Conservation (phyloP, 1,140 invertebrate genomes). For the Fopius arisanus region DNA sequence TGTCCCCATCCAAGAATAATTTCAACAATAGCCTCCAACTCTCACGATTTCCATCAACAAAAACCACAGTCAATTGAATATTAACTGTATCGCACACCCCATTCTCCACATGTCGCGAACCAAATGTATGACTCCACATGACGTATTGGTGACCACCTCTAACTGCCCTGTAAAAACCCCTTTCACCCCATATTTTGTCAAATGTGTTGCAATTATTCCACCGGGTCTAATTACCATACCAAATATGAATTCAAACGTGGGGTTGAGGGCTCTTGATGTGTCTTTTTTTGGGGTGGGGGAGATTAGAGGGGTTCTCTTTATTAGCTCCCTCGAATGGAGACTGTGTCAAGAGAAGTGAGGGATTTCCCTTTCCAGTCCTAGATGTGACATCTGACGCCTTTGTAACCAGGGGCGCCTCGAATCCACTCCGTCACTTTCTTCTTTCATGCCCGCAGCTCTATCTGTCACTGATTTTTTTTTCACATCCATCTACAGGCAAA, state of each 20-base stretch:
- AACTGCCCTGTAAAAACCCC: conserved; percentile 1
- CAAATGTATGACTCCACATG: conserved; percentile 2
- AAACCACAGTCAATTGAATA: conserved; percentile 1
- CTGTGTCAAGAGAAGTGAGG: conserved; percentile 17
- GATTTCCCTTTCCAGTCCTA: conserved; percentile 11
- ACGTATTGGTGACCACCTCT: neutral
- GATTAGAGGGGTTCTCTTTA: conserved; percentile 40
- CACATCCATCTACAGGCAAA: conserved; percentile 20
- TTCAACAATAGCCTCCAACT: too few species aligned
- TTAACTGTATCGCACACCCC: neutral
- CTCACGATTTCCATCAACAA: neutral
- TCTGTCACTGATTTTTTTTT: conserved; percentile 25
- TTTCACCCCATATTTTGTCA: conserved; percentile 15
- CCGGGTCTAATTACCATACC: conserved; percentile 56
- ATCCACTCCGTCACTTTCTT: conserved; percentile 10
- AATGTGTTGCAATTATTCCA: conserved; percentile 48
- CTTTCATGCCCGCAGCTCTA: conserved; percentile 8
- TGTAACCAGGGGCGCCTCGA: conserved; percentile 29
- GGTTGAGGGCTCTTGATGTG: conserved; percentile 26
- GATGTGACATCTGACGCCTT: conserved; percentile 46
- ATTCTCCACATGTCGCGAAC: neutral
- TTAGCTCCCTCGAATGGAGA: conserved; percentile 53
- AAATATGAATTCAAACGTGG: conserved; percentile 55
- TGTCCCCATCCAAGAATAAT: too few species aligned
- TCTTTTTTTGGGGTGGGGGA: conserved; percentile 47